Conservation (phyloP, 2,888 invertebrate genomes). For the Drosophila subsilvestris region DNA sequence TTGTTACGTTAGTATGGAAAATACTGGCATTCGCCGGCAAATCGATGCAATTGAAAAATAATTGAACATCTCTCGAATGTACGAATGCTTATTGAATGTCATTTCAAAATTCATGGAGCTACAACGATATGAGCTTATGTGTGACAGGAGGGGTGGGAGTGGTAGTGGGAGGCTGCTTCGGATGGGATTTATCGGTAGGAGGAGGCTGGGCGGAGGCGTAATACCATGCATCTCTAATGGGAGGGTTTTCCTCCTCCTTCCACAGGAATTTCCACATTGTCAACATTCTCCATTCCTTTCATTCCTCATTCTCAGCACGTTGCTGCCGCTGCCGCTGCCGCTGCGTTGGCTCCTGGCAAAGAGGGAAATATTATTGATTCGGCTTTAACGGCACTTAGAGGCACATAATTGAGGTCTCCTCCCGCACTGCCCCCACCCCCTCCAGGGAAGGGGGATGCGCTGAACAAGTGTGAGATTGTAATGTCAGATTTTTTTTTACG, state of each 20-base stretch:
- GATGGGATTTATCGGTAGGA: background rate
- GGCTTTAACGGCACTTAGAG: slow-evolving; percentile 66
- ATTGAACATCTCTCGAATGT: slow-evolving; percentile 67
- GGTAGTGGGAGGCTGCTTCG: background rate
- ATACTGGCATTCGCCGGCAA: slow-evolving; percentile 26
- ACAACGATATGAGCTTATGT: background rate
- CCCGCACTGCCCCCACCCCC: slow-evolving; percentile 9
- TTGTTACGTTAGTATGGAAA: slow-evolving; percentile 10
- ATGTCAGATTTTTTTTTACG: slow-evolving; percentile 19
- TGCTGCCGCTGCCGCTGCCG: background rate
- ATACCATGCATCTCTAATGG: slow-evolving; percentile 31
- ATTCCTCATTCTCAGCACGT: slow-evolving; percentile 41
- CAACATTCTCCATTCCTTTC: slow-evolving; percentile 18
- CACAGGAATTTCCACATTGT: slow-evolving; percentile 35
- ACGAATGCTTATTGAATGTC: slow-evolving; percentile 72
- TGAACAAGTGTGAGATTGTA: background rate
- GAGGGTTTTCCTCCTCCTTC: background rate
- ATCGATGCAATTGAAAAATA: slow-evolving; percentile 78
- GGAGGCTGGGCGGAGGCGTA: background rate
- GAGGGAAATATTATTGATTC: slow-evolving; percentile 60
- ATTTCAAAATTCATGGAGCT: slow-evolving; percentile 47
- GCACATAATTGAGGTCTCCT: slow-evolving; percentile 57
- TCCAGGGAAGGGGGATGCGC: background rate
- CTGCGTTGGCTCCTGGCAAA: slow-evolving; percentile 20
- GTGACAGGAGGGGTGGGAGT: background rate